Base-by-base conservation (phyloP, 2,113 vertebrate genomes). In the Tauraco erythrolophus region DNA sequence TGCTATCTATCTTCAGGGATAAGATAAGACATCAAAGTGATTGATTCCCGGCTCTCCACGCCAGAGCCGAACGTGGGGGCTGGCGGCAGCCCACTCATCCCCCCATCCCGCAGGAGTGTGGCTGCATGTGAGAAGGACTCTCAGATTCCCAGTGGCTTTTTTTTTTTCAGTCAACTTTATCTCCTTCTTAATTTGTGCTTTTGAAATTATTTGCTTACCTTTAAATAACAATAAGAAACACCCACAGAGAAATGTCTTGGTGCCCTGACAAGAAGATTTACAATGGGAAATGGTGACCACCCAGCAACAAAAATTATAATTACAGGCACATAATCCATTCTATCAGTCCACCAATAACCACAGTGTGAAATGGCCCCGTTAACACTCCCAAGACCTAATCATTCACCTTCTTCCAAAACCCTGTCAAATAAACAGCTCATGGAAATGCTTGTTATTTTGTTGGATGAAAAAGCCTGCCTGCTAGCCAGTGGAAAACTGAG, bases 11-110 rank as follows among this genome's bases (percentile, higher is more conserved):
- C 96, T 80, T 82, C 82, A 56, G 88, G 93, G 97, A 96, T 93
- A 96, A 98, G 97, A 98, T 88, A 97, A 93, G 84, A 97, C 96
- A 98, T 98, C 97, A 98, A 98, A 98, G 97, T 94, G 92, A 96
- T 96, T 92, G 97, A 98, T 93, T 97, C 94, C 88, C 58, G 31
- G 89, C 85, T 74, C 83, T 57, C 62, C 94, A 82, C 25, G 18
- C 94, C 95, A 91, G 50, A 62, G 80, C 70, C 6, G 12, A 94
- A 43, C 1, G 6, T 25, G 61, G 81, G 84, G 88, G 70, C 43
- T 0, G 9, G 39, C 18, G 10, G 27, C 93, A 88, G 91, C 85
- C 88, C 76, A 78, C 84, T 2, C 92, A 94, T 68, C 51, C 43
- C 76, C 60, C 78, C 69, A n/a, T 90, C 82, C 90, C 12, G 0